Percentiles rank a stretch among this genome's conserved stretches.
phyloP scores from a whole-genome alignment of 2,797 vertebrate genomes.

The Poeciliopsis presidionis region DNA sequence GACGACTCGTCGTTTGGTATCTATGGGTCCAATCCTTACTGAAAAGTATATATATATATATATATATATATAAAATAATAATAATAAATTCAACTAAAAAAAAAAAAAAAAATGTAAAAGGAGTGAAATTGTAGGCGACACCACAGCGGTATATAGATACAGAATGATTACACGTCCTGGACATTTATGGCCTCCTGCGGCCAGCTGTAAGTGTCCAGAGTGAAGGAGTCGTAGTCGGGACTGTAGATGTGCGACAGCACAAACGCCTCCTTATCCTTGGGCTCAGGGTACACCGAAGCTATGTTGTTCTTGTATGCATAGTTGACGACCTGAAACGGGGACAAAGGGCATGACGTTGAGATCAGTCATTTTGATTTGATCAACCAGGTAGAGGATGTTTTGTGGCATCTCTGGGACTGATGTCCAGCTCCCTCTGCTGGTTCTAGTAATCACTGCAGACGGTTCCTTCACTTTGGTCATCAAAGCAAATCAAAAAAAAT shows the following conservation, averaged over 20 bases:
- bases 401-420: background rate
- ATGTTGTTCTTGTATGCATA: conserved; percentile 90
- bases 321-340: conserved; percentile 85
- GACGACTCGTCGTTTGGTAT: background rate
- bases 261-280: conserved; percentile 96
- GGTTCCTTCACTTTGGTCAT: background rate
- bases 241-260: conserved; percentile 90
- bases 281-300: conserved; percentile 93
- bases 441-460: background rate
- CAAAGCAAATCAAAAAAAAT: background rate
- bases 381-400: background rate
- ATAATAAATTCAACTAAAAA: background rate
- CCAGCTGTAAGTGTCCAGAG: conserved; percentile 91
- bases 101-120: conserved; percentile 6
- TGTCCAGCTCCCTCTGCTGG: background rate
- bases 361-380: background rate
- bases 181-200: conserved; percentile 88
- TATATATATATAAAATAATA: background rate
- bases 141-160: conserved; percentile 9
- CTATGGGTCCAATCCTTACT: background rate
- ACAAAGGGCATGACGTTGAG: background rate
- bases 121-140: conserved; percentile 20
- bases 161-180: conserved; percentile 84
- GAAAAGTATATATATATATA: conserved; percentile 16
- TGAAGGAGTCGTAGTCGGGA: conserved; percentile 93